phyloP scores from a whole-genome alignment of 2,888 invertebrate genomes.

The Acleris literana region DNA sequence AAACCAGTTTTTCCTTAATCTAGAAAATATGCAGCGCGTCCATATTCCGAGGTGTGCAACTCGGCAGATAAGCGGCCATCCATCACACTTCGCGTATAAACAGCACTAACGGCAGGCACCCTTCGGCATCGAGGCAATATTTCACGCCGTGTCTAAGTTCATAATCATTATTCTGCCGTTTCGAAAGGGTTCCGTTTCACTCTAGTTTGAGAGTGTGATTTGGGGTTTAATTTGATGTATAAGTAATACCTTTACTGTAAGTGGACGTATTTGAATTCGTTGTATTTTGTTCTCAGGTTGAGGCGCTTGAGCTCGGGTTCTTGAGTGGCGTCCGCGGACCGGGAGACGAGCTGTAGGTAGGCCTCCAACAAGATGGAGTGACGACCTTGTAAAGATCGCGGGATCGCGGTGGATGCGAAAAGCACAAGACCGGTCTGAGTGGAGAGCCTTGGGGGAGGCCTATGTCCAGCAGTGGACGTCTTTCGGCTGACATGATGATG shows the following conservation, averaged over 20 bases:
- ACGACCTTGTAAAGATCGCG: no score
- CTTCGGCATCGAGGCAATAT: slow-evolving; percentile 50
- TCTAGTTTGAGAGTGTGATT: slow-evolving; percentile 1
- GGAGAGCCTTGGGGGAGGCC: no score
- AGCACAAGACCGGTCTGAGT: no score
- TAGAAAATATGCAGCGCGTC: slow-evolving; percentile 60
- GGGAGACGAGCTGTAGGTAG: no score
- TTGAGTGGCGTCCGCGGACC: no score
- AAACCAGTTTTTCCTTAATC: slow-evolving; percentile 41
- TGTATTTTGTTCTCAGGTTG: no score
- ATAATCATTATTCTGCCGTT: slow-evolving; percentile 37
- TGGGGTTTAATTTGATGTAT: background rate
- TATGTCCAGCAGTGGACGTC: no score
- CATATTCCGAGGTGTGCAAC: slow-evolving; percentile 69
- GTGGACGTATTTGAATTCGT: background rate
- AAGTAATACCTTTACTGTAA: slow-evolving; percentile 1
- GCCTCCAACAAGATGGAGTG: no score
- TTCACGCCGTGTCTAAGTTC: slow-evolving; percentile 58
- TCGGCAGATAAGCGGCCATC: slow-evolving; percentile 72
- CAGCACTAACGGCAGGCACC: slow-evolving; percentile 47
- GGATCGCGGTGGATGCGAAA: no score
- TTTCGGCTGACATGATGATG: no score
- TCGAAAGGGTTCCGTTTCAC: slow-evolving; percentile 32
- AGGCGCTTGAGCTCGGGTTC: no score
- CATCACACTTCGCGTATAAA: slow-evolving; percentile 75